phyloP scores from a whole-genome alignment of 2,797 vertebrate genomes.

The Morus bassanus region DNA sequence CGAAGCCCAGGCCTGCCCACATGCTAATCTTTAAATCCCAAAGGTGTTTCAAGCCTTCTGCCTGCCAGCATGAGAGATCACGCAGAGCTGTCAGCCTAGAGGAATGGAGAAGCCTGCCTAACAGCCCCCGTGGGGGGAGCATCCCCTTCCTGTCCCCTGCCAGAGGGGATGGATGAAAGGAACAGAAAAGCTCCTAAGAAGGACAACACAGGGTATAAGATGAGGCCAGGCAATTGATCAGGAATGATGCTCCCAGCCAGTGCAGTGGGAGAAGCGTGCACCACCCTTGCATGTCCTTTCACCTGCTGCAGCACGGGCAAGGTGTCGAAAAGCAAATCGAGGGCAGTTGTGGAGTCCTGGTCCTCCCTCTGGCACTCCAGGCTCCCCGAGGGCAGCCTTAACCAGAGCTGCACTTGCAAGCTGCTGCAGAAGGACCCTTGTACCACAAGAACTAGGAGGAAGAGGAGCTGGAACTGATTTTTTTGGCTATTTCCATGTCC shows the following conservation, averaged over 20 bases:
- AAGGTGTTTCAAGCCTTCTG: background rate
- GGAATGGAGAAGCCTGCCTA: background rate
- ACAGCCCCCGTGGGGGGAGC: background rate
- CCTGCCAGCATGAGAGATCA: background rate
- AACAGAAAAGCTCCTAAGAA: background rate
- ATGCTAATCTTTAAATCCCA: background rate
- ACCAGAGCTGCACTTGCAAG: background rate
- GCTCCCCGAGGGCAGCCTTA: background rate
- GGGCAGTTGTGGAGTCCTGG: background rate
- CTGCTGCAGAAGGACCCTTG: background rate
- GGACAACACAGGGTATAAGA: background rate
- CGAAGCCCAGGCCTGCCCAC: background rate
- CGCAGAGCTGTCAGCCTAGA: background rate
- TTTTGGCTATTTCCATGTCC: slow-evolving; percentile 87
- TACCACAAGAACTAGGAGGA: slow-evolving; percentile 76
- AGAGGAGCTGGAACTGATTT: slow-evolving; percentile 86
- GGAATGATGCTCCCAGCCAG: background rate
- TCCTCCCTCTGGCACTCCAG: background rate
- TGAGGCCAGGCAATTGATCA: background rate
- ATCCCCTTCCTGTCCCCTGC: background rate
- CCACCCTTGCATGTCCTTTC: background rate
- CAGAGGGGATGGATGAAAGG: background rate
- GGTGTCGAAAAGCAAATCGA: background rate
- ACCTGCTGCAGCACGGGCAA: background rate
- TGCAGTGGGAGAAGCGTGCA: background rate